Evolutionary conservation across 2,797 vertebrate genomes (phyloP).

Genomic region (Coregonus sp.): DNA sequence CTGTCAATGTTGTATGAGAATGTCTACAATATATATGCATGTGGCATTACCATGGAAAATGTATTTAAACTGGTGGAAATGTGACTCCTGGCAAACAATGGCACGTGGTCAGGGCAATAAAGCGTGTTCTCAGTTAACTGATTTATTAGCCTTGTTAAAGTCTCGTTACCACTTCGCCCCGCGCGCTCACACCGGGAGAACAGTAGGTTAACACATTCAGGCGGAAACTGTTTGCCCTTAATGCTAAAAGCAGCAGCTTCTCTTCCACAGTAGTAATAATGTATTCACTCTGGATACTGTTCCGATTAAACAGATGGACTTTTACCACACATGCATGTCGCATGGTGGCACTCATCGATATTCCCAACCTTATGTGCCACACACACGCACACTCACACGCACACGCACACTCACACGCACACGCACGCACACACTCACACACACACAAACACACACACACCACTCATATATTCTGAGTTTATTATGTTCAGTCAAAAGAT

Average conservation of each 20-base stretch:
- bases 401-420: slow-evolving; percentile 12
- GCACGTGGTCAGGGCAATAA: slow-evolving; percentile 69
- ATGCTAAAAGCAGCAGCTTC: slow-evolving; percentile 26
- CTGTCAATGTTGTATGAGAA: not conserved
- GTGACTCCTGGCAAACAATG: slow-evolving; percentile 59
- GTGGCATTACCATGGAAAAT: slow-evolving; percentile 19
- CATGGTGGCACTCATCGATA: slow-evolving; percentile 19
- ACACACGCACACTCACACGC: slow-evolving; percentile 5
- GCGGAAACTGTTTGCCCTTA: slow-evolving; percentile 11
- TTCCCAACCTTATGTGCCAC: not conserved
- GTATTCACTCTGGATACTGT: slow-evolving; percentile 20
- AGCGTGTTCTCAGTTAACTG: slow-evolving; percentile 63
- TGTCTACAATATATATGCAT: not conserved
- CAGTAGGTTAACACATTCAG: slow-evolving; percentile 14
- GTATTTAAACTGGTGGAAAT: slow-evolving; percentile 23
- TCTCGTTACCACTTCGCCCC: slow-evolving; percentile 77
- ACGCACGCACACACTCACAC: slow-evolving; percentile 6
- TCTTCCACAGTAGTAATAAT: slow-evolving; percentile 24
- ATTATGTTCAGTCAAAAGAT: slow-evolving; percentile 59
- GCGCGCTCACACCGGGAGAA: slow-evolving; percentile 60
- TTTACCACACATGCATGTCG: slow-evolving; percentile 27
- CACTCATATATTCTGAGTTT: slow-evolving; percentile 41
- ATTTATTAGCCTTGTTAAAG: slow-evolving; percentile 86
- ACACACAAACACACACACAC: slow-evolving; percentile 14
- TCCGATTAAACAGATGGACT: slow-evolving; percentile 52